Evolutionary conservation across 2,797 vertebrate species (phyloP).

Genomic region (Gadopsis bispinosus): DNA sequence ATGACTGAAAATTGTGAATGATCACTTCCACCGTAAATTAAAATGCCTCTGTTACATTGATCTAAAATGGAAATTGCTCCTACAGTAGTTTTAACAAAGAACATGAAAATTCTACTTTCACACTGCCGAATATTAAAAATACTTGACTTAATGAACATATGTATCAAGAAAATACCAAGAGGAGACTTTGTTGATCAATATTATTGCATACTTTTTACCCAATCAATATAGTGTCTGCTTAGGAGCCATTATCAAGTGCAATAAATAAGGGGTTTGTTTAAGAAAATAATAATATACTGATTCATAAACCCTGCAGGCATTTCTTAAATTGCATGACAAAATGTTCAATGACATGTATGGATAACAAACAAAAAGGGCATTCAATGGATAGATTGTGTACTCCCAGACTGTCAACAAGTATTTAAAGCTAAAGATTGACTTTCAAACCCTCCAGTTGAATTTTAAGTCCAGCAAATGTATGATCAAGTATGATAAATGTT

Average conservation of each 20-base stretch:
- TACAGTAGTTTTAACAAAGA: constrained; percentile 40
- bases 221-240: constrained; percentile 86
- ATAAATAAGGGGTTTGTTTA: constrained; percentile 80
- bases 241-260: constrained; percentile 84
- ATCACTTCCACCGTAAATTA: constrained; percentile 4
- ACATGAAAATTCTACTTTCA: constrained; percentile 35
- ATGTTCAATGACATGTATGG: constrained; percentile 71
- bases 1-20: not conserved
- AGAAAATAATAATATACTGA: constrained; percentile 81
- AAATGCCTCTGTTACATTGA: constrained; percentile 6
- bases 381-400: constrained; percentile 63
- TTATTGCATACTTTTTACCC: constrained; percentile 80
- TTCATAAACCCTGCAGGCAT: constrained; percentile 76
- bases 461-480: constrained; percentile 26
- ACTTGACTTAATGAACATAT: constrained; percentile 86
- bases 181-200: constrained; percentile 82
- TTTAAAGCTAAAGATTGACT: constrained; percentile 48
- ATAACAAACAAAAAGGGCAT: constrained; percentile 61
- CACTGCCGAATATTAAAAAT: constrained; percentile 71
- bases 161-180: constrained; percentile 77
- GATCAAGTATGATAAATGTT: constrained; percentile 39
- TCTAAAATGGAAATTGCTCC: not conserved
- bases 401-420: constrained; percentile 50
- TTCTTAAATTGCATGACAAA: constrained; percentile 77
- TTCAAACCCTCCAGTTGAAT: constrained; percentile 47